Evolutionary conservation across 64 coral and sea anemone genomes (phyloP), one percentile per base, ranked within the genome.

Genomic region (Porites lutea): DNA sequence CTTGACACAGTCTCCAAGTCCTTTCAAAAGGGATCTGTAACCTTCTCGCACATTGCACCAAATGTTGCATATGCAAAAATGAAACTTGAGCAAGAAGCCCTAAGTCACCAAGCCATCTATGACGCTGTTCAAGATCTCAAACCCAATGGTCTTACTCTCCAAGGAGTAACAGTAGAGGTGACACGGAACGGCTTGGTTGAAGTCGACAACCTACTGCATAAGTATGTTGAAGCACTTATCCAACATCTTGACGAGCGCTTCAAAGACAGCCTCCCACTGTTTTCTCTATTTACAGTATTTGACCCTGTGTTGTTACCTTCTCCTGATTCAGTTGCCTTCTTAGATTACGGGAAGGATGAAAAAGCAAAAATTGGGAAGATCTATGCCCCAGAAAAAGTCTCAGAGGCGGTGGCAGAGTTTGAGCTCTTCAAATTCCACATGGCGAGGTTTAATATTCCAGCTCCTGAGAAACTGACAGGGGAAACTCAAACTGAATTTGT

Each of bases 61-160:
- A 77, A 54, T 52, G 0, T 77, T 9, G 74, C 49, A 18, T 77
- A 77, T 77, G 74, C 16, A 55, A 77, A 77, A 8, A 77, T 77
- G 74, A 77, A 77, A 77, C 48, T 77, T 77, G 2, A 77, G 10
- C 4, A 77, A 77, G 74, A 77, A 77, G 74, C 74, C 14, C 10
- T 55, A 52, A 77, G 48, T 9, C 18, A 77, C 48, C 4, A 52
- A 77, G 74, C 74, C 15, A 77, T 77, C 13, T 8, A 3, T 52
- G 74, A 77, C 53, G 74, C 74, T 77, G 74, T 52, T 7, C 3
- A 52, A 6, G 74, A 77, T 52, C 74, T 77, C 48, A 52, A 77
- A 77, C 74, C 74, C 0, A 55, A 77, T 77, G 48, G 48, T 20
- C 74, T 77, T 6, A 52, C 74, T 77, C 13, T 77, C 18, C 48